Conservation (phyloP, 2,888 invertebrate genomes). For the Coelinius sp. region DNA sequence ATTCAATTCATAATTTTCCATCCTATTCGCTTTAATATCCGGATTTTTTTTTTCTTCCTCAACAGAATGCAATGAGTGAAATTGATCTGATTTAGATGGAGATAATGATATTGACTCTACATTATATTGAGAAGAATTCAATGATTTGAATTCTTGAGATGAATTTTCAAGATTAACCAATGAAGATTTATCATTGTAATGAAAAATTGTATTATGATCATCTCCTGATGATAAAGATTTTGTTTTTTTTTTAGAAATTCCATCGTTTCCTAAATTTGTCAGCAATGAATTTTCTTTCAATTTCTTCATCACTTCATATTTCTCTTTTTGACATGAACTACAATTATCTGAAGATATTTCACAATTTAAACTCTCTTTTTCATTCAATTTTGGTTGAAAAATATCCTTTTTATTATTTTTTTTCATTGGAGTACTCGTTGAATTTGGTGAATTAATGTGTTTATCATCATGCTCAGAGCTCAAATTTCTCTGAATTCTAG, state of each 20-base stretch:
- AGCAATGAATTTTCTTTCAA: not conserved
- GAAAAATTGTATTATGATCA: not conserved
- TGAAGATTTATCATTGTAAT: no score
- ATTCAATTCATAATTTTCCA: not conserved
- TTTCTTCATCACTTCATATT: not conserved
- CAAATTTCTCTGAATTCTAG: no score
- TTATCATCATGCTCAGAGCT: no score
- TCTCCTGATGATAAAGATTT: not conserved
- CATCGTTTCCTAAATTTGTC: not conserved
- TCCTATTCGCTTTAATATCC: not conserved
- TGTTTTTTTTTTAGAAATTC: not conserved
- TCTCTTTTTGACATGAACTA: not conserved
- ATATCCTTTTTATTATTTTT: not conserved
- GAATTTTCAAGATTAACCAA: no score
- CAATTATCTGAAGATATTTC: not conserved
- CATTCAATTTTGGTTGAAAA: not conserved
- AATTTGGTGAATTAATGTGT: slow-evolving; percentile 44
- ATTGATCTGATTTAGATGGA: not conserved
- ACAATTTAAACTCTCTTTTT: not conserved
- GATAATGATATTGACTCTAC: not conserved
- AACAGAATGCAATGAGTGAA: not conserved
- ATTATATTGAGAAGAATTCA: slow-evolving; percentile 2
- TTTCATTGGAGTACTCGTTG: slow-evolving; percentile 54
- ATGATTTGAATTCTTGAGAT: slow-evolving; percentile 29
- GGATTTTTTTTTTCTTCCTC: no score